Base-by-base conservation (phyloP, 1,140 invertebrate genomes). In the Aphelenchoides avenae region DNA sequence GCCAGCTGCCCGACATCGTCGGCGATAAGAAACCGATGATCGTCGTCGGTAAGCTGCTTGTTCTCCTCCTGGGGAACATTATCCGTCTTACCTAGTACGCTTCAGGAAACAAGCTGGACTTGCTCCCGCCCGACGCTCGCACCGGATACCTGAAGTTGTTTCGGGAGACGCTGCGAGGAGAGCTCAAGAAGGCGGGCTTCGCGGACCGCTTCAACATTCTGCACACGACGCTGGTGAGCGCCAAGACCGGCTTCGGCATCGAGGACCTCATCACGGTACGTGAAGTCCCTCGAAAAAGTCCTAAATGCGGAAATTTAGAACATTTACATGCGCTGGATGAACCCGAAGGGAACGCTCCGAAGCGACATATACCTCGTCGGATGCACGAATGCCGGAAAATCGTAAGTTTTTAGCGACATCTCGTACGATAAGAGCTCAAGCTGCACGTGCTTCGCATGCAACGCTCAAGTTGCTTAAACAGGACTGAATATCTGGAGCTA, bases 331-430 rank as follows among this genome's bases (percentile, higher is more conserved):
- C 68, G 73, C 52, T 75, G 69, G 65, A 57, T 73, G 20, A 69
- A 68, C 46, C 57, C 57, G 13, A 52, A 57, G 22, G 52, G 57
- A 6, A 39, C 40, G 18, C 37, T 75, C 15, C 42, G 73, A 11
- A 65, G 86, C 39, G 86, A 96, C 79, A 86, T 96, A 26, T 95
- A 88, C 78, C 76, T 96, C 5, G 80, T 97, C 27, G 93, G 93
- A 4, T 90, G 89, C 71, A 93, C 91, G 5, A 97, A 97, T 81
- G 89, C 89, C 20, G 93, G 93, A 2, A 97, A 97, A 78, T 96
- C 91, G 13, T 73, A 46, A 24, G 63, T 57, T n/a, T n/a, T n/a
- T n/a, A n/a, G n/a, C n/a, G n/a, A n/a, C n/a, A n/a, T n/a, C n/a
- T n/a, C n/a, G n/a, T n/a, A n/a, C n/a, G n/a, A n/a, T n/a, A n/a